A percentile compares a stretch with the other conserved stretches of the same genome.
Evolutionary conservation across 1,140 invertebrate species (phyloP).

Genomic region (Tetraneura akinire): DNA sequence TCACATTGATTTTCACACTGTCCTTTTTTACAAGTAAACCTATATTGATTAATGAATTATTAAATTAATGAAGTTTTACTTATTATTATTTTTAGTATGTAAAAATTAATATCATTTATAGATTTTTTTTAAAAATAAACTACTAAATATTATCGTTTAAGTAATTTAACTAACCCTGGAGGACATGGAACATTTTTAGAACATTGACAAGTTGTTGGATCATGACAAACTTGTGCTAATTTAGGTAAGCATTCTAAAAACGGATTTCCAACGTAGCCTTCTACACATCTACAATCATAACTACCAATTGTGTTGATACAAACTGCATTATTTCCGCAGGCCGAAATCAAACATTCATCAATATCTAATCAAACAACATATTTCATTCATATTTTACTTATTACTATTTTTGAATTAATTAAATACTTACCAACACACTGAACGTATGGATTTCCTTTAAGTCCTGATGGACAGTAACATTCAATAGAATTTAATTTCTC

Average conservation of each 20-base stretch:
- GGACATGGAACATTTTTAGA: conserved; percentile 71
- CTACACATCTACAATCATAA: conserved; percentile 74
- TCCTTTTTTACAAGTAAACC: conserved; percentile 69
- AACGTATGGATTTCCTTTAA: conserved; percentile 71
- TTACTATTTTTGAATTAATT: neutral
- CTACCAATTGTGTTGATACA: conserved; percentile 73
- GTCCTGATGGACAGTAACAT: conserved; percentile 78
- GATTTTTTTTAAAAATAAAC: conserved; percentile 19
- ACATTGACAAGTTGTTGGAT: conserved; percentile 72
- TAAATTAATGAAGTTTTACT: conserved; percentile 51
- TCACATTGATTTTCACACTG: conserved; percentile 75
- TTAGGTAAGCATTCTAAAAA: conserved; percentile 70
- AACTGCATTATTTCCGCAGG: conserved; percentile 73
- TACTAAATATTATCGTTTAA: too few relatives aligned
- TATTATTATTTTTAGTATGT: too few relatives aligned
- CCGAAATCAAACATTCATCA: conserved; percentile 74
- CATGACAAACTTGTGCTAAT: conserved; percentile 68
- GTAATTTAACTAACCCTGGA: conserved; percentile 60
- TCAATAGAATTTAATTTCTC: conserved; percentile 64
- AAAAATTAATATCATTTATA: too few relatives aligned
- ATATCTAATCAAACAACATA: conserved; percentile 65
- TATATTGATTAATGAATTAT: conserved; percentile 48
- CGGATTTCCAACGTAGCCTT: conserved; percentile 78
- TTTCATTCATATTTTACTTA: neutral
- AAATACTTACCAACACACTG: conserved; percentile 76